Base-by-base conservation (phyloP, 1,140 invertebrate species). In the Homalodisca vitripennis region DNA sequence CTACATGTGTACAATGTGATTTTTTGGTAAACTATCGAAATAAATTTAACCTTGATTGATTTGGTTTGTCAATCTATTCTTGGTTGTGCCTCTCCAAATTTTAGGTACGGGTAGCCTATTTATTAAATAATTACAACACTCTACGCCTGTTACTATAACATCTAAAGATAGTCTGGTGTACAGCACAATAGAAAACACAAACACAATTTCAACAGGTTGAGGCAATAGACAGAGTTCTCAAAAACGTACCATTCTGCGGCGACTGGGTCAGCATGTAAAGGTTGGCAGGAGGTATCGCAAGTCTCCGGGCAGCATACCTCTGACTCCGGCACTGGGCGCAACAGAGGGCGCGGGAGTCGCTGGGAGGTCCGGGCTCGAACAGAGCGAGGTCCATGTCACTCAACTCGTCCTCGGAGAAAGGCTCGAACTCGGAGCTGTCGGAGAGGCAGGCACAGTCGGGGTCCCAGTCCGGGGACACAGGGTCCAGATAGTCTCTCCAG, bases 351-450 rank as follows among this genome's bases (percentile, higher is more conserved):
- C 72, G 73, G 77, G 65, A 67, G 69, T 30, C 66, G 77, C 74
- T 55, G 80, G 69, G 10, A 79, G 72, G 60, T 3, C 26, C 83
- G 20, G 87, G 87, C 76, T 89, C 87, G 79, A 89, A 89, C 53
- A 89, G 79, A 30, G 86, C 81, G 73, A 88, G 80, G 79, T 89
- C 87, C 74, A 88, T 80, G 72, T 86, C 86, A 70, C 87, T 86
- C 84, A 89, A 86, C 66, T 79, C 75, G 71, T 82, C 84, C 69
- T 84, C 83, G 13, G 81, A 83, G 72, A 85, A 85, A 10, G 83
- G 83, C 71, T 84, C 83, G 72, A 84, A 85, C 72, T 78, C 78
- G 67, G 79, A 80, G 70, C 82, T 81, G 68, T 62, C 47, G 46
- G 57, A 65, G 10, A 30, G 30, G 22, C 34, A 62, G 22, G 55